phyloP scores from a whole-genome alignment of 2,888 invertebrate species.

The Trachelus stipa region DNA sequence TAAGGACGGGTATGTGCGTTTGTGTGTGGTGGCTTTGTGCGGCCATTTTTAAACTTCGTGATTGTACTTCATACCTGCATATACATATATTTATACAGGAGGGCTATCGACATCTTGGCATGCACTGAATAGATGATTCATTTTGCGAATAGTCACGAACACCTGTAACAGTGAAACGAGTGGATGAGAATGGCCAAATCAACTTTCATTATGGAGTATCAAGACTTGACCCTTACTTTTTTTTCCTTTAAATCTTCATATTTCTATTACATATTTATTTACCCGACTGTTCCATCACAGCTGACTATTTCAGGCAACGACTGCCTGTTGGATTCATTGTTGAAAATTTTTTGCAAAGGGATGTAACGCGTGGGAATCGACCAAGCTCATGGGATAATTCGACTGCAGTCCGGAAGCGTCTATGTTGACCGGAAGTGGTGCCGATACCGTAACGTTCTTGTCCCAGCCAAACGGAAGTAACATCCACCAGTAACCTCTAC shows the following conservation, averaged over 20 bases:
- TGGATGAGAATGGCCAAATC: not conserved
- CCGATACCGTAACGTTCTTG: conserved; percentile 57
- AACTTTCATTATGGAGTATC: not conserved
- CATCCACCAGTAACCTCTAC: conserved; percentile 46
- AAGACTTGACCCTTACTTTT: not conserved
- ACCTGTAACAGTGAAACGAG: not conserved
- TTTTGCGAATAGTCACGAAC: not conserved
- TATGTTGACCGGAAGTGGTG: conserved; percentile 51
- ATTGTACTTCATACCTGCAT: not conserved
- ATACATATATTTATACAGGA: not conserved
- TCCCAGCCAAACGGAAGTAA: conserved; percentile 53
- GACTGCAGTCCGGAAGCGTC: not conserved
- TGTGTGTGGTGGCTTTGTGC: not conserved
- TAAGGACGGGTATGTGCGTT: not conserved
- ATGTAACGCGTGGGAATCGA: not conserved
- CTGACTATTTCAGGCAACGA: not conserved
- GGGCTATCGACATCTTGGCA: not conserved
- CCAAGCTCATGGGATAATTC: conserved; percentile 2
- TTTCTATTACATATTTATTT: not conserved
- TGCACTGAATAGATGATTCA: not conserved
- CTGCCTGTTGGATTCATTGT: not conserved
- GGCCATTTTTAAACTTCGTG: not conserved
- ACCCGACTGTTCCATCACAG: not conserved
- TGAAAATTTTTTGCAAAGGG: not conserved
- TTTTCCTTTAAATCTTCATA: not conserved